Percentiles rank a stretch among this genome's conserved stretches.
Conservation (phyloP, 2,888 invertebrate genomes). For the Teleiodes luculella region DNA sequence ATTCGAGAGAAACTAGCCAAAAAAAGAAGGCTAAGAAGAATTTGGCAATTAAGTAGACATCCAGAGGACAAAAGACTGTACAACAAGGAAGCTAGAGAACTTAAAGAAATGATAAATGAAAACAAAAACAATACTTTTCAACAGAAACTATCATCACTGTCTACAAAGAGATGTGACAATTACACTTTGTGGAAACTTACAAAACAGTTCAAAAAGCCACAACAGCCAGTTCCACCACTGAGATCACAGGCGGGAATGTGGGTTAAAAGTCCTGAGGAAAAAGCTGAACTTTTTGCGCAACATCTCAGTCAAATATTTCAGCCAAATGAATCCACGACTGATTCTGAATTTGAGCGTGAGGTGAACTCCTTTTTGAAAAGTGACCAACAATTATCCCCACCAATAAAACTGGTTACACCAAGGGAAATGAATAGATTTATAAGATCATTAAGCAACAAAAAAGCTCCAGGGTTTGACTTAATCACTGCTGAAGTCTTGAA, state of each 20-base stretch:
- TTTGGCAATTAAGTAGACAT: background rate
- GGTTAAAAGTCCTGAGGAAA: background rate
- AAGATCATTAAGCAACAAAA: background rate
- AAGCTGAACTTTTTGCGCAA: background rate
- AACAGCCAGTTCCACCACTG: background rate
- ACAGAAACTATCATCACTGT: background rate
- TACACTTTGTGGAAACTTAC: conserved; percentile 2
- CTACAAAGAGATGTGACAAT: background rate
- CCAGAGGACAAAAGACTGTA: background rate
- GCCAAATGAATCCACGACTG: background rate
- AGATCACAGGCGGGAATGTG: background rate
- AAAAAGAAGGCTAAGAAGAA: background rate
- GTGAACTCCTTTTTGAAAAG: background rate
- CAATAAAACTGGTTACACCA: background rate
- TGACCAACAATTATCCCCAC: background rate
- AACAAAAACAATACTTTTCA: background rate
- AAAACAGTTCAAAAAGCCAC: background rate
- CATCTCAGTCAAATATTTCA: background rate
- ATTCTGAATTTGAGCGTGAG: background rate
- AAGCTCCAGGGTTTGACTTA: conserved; percentile 1
- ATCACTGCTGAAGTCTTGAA: background rate
- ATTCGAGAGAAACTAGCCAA: background rate
- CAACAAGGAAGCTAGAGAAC: background rate
- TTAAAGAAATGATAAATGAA: background rate
- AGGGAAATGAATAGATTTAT: background rate